Percentiles rank a stretch among this genome's conserved stretches.
These are phyloP conservation scores for Cosmorhoe ocellata DNA, from an alignment of 2,888 invertebrate species.

Conservation along the genomic window DNA sequence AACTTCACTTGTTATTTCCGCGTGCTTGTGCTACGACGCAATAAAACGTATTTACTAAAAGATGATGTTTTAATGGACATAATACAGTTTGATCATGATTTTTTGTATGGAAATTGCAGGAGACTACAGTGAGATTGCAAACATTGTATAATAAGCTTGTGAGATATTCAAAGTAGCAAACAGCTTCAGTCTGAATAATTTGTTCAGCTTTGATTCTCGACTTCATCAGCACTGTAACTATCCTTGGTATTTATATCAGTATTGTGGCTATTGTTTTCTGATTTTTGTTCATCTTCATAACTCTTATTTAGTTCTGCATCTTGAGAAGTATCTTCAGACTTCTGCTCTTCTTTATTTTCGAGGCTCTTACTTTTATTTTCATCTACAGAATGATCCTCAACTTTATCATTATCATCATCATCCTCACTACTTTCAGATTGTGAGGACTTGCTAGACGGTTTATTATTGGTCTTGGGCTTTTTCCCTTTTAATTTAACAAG, in stretches of 20 bases:
- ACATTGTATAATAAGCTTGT: too few relatives aligned
- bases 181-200: not conserved
- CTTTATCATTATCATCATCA: slow-evolving; percentile 43
- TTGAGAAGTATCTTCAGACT: not conserved
- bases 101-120: too few relatives aligned
- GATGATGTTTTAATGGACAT: too few relatives aligned
- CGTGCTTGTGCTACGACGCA: too few relatives aligned
- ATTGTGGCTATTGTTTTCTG: slow-evolving; percentile 25
- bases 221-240: slow-evolving; percentile 22
- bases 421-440: slow-evolving; percentile 58
- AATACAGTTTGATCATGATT: too few relatives aligned
- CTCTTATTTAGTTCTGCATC: not conserved
- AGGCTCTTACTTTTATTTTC: not conserved
- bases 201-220: slow-evolving; percentile 3
- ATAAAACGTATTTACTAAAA: too few relatives aligned
- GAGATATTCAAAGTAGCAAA: too few relatives aligned
- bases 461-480: slow-evolving; percentile 60
- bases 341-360: slow-evolving; percentile 1
- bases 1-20: too few relatives aligned
- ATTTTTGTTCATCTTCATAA: slow-evolving; percentile 2
- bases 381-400: slow-evolving; percentile 4
- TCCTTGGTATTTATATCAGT: slow-evolving; percentile 32
- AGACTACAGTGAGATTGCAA: too few relatives aligned
- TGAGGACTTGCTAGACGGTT: slow-evolving; percentile 41
- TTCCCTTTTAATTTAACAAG: slow-evolving; percentile 64